Conservation (phyloP, 1,140 invertebrate species). For the Dufourea novaeangliae region DNA sequence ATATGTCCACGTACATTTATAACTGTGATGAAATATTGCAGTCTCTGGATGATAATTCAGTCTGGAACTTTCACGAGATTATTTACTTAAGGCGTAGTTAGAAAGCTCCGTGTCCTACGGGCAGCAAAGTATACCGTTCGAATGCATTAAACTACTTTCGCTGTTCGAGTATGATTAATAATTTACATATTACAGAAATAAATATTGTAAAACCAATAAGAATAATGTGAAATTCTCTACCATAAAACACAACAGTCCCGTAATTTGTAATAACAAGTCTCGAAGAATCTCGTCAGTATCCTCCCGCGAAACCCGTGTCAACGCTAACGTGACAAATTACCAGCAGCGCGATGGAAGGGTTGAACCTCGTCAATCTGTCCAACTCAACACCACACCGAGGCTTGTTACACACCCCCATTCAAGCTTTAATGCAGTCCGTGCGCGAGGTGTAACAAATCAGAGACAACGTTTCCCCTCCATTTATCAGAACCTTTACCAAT, state of each 20-base stretch:
- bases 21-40: not conserved
- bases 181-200: too few species aligned
- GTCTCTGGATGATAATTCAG: not conserved
- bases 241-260: too few species aligned
- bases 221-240: not conserved
- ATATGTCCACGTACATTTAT: not conserved
- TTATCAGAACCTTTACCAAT: not conserved
- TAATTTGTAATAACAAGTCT: not conserved
- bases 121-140: not conserved
- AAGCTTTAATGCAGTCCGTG: conserved; percentile 17
- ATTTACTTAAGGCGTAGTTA: not conserved
- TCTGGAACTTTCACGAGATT: conserved; percentile 24
- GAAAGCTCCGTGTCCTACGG: not conserved
- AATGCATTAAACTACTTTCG: not conserved
- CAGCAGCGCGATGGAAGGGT: conserved; percentile 4
- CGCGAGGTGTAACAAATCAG: conserved; percentile 31
- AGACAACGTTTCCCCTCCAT: conserved; percentile 34
- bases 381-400: not conserved
- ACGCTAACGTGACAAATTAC: not conserved
- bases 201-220: too few species aligned
- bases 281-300: not conserved
- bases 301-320: not conserved
- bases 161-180: not conserved
- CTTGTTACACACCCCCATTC: conserved; percentile 8
- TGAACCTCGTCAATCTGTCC: not conserved